phyloP scores from a whole-genome alignment of 2,888 invertebrate genomes.

The Carpatolechia fugitivella region DNA sequence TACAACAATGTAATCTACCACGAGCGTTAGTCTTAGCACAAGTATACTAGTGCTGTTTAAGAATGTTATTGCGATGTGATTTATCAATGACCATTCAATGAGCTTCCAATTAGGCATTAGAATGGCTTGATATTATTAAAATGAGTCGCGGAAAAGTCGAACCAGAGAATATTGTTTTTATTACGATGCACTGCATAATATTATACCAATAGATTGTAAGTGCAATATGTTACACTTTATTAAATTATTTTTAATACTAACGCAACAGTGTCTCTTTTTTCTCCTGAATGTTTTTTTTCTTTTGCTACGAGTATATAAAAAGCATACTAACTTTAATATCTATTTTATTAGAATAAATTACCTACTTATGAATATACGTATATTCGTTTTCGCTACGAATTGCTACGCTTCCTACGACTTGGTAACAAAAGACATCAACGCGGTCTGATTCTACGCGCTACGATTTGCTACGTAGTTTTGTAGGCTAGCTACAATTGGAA shows the following conservation, averaged over 20 bases:
- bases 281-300: too few species aligned
- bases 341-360: too few species aligned
- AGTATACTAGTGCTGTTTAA: not conserved
- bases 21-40: not conserved
- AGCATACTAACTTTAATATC: not conserved
- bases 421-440: not conserved
- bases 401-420: too few species aligned
- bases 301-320: too few species aligned
- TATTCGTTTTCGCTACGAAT: not conserved
- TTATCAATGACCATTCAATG: not conserved
- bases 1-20: not conserved
- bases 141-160: not conserved
- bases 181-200: constrained; percentile 38
- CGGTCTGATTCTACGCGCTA: too few species aligned
- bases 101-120: constrained; percentile 14
- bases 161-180: constrained; percentile 19
- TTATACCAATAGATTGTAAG: constrained; percentile 20
- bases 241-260: constrained; percentile 36
- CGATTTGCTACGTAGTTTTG: too few species aligned
- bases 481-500: too few species aligned
- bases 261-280: not conserved
- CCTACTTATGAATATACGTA: too few species aligned
- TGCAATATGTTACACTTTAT: constrained; percentile 34
- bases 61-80: not conserved
- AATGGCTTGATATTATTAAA: not conserved